Evolutionary conservation across 2,113 vertebrate species (phyloP), one percentile per base, ranked within the genome.

Genomic region (Epinephelus lanceolatus): DNA sequence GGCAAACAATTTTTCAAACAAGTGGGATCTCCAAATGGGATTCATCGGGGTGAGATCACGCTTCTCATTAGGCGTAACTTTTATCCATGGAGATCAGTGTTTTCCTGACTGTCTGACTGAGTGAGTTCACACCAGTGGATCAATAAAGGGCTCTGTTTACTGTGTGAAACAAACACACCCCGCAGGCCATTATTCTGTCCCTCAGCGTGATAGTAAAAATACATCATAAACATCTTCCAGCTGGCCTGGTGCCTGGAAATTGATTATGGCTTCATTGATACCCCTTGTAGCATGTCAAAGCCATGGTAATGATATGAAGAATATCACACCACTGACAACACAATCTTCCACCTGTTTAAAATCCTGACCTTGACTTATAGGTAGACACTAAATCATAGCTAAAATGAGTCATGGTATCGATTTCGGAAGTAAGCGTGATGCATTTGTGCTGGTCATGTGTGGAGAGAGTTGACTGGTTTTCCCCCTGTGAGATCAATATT

Each of bases 221-320:
- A 70, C 78, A 87, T 81, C 87, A 89, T 88, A 92, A 92, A 89
- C 78, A 82, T 86, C 80, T 62, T 81, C 80, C 81, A 78, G 62
- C 85, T 84, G 81, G 85, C 89, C 53, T n/a, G 45, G 71, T 80
- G 81, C 85, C 78, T 74, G 57, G 62, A 66, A 85, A 91, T 88
- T 71, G 89, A 91, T 91, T 86, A 88, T 69, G 47, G 68, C 63
- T 82, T 88, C 87, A 92, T 90, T 91, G 87, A 92, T 78, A 71
- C 21, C 47, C 63, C 47, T 57, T 45, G 80, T 81, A 33, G 60
- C 79, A 19, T 70, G 67, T 87, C 73, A 86, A 27, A 63, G 65
- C 7, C 4, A 27, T 5, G 52, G 62, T 83, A 67, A 79, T 55
- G 40, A 81, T 65, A 55, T 62, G 68, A 87, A 45, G 75, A 40